Percentiles rank a stretch among this genome's conserved stretches.
phyloP scores from a whole-genome alignment of 2,888 invertebrate genomes.

The Cerceris ruficornis region DNA sequence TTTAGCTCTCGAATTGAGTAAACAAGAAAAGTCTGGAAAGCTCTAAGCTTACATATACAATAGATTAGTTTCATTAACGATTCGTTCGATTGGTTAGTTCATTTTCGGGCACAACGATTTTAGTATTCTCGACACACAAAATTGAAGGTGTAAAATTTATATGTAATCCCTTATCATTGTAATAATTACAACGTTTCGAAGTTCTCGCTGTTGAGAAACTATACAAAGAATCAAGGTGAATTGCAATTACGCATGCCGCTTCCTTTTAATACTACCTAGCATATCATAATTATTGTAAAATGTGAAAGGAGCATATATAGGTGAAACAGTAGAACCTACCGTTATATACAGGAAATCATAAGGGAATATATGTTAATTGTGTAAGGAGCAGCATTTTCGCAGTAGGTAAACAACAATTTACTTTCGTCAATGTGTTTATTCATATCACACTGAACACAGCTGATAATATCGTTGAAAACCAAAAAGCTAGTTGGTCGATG shows the following conservation, averaged over 20 bases:
- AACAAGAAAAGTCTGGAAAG: constrained; percentile 79
- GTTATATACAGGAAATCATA: constrained; percentile 16
- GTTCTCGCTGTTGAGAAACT: constrained; percentile 37
- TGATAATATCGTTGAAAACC: constrained; percentile 16
- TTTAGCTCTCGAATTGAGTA: constrained; percentile 88
- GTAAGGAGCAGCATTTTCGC: constrained; percentile 13
- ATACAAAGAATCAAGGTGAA: constrained; percentile 25
- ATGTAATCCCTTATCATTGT: constrained; percentile 25
- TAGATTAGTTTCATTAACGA: constrained; percentile 12
- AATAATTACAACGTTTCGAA: constrained; percentile 17
- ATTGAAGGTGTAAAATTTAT: constrained; percentile 27
- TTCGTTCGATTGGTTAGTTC: constrained; percentile 26
- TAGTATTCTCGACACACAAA: constrained; percentile 21
- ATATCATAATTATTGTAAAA: constrained; percentile 48
- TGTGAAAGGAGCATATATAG: constrained; percentile 28
- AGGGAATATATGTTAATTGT: constrained; percentile 16
- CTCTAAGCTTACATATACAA: constrained; percentile 39
- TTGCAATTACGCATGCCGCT: constrained; percentile 34
- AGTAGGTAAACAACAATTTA: constrained; percentile 12
- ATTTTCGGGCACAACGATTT: constrained; percentile 51
- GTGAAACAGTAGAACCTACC: constrained; percentile 15
- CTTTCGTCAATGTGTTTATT: constrained; percentile 19
- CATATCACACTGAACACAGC: constrained; percentile 9
- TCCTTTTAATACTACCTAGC: constrained; percentile 48
- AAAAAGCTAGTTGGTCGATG: constrained; percentile 21